These are phyloP conservation scores for Xerus inauris DNA, from an alignment of 2,113 vertebrate species.

Conservation along the genomic window DNA sequence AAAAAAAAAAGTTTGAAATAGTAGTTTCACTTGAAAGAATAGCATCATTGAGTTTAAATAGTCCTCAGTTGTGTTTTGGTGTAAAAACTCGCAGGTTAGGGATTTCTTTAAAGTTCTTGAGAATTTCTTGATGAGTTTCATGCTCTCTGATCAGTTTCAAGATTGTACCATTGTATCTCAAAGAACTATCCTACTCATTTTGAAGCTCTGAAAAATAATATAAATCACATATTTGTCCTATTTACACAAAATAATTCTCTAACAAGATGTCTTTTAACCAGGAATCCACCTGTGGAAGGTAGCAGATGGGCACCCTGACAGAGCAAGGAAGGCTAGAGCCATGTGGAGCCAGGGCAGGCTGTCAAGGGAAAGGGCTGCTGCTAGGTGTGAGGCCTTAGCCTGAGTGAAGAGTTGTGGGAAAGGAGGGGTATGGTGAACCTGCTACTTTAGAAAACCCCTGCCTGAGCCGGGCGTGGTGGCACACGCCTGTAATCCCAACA, in stretches of 20 bases:
- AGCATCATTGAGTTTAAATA: neutral
- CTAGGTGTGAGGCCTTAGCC: neutral
- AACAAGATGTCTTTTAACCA: conserved; percentile 5
- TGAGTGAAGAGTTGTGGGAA: neutral
- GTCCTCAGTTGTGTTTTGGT: neutral
- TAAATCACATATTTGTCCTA: neutral
- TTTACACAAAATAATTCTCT: neutral
- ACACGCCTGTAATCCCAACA: no score
- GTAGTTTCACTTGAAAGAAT: neutral
- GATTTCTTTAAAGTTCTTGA: neutral
- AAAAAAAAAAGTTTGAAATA: neutral
- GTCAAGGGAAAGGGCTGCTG: neutral
- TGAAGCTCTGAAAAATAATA: conserved; percentile 34
- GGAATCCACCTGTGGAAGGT: neutral
- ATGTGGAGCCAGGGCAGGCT: accelerated
- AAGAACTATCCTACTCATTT: neutral
- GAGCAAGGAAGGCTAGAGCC: neutral
- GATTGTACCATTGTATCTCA: neutral
- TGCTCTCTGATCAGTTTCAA: neutral
- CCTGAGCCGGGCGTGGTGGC: no score
- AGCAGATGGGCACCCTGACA: neutral
- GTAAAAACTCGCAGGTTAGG: neutral
- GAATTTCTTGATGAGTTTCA: neutral
- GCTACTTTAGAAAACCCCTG: neutral
- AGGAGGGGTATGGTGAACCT: neutral